Percentiles rank a stretch among this genome's conserved stretches.
phyloP scores from a whole-genome alignment of 2,888 invertebrate species.

The Hermaeophaga mercurialis region DNA sequence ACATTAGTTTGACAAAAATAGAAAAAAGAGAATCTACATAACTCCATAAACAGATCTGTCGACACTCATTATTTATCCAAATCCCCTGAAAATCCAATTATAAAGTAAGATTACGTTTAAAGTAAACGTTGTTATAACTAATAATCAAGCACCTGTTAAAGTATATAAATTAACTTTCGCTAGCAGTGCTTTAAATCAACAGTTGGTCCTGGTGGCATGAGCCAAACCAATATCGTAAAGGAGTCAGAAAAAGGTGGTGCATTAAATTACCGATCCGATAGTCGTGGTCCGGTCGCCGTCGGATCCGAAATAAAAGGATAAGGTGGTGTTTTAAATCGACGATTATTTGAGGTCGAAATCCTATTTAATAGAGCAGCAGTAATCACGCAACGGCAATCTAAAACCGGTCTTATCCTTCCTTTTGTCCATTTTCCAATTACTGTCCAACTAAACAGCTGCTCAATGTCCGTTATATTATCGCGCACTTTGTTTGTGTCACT shows the following conservation, averaged over 20 bases:
- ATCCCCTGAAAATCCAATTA: too few relatives aligned
- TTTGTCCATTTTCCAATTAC: conserved; percentile 32
- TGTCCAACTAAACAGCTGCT: conserved; percentile 22
- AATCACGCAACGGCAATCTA: conserved; percentile 36
- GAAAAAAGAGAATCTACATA: too few relatives aligned
- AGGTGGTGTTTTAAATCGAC: conserved; percentile 30
- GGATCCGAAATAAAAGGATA: conserved; percentile 23
- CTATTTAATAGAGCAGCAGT: conserved; percentile 34
- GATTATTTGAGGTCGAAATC: conserved; percentile 32
- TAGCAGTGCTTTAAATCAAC: conserved; percentile 12
- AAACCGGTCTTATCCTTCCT: conserved; percentile 24
- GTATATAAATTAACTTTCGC: too few relatives aligned
- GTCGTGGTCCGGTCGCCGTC: neutral
- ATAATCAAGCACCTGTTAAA: too few relatives aligned
- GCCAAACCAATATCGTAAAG: conserved; percentile 17
- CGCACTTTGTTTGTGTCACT: conserved; percentile 3
- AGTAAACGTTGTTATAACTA: too few relatives aligned
- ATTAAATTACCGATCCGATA: conserved; percentile 10
- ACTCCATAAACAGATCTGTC: too few relatives aligned
- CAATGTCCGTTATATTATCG: conserved; percentile 20
- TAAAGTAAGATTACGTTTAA: too few relatives aligned
- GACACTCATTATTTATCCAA: too few relatives aligned
- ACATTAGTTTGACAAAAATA: too few relatives aligned
- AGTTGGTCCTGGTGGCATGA: conserved; percentile 1
- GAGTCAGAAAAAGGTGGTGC: conserved; percentile 12